Percentiles rank a stretch among this genome's conserved stretches.
These are phyloP conservation scores for Pollimyrus isidori DNA, from an alignment of 2,113 vertebrate species.

Conservation along the genomic window DNA sequence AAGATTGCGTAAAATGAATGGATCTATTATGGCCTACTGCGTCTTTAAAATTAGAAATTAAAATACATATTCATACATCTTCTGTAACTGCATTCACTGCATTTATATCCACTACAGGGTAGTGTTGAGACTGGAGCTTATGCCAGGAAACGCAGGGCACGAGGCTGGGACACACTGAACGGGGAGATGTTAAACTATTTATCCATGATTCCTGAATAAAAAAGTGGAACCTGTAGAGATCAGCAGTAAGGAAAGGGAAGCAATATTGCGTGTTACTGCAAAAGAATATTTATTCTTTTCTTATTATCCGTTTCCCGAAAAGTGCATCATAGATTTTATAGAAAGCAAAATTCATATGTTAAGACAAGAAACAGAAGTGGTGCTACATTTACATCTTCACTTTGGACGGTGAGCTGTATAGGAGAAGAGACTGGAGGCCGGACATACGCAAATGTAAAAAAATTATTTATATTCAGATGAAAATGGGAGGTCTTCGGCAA, in stretches of 20 bases:
- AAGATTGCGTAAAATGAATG: background rate
- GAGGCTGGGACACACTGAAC: background rate
- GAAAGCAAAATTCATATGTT: constrained; percentile 67
- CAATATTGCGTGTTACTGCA: constrained; percentile 32
- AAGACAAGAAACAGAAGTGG: constrained; percentile 68
- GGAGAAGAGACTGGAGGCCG: constrained; percentile 48
- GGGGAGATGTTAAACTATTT: background rate
- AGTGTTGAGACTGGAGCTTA: background rate
- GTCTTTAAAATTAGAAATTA: background rate
- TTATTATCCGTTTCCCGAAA: constrained; percentile 61
- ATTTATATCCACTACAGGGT: background rate
- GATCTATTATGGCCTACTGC: background rate
- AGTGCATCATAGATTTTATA: constrained; percentile 71
- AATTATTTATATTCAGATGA: constrained; percentile 65
- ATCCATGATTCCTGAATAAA: background rate
- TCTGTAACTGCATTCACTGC: background rate
- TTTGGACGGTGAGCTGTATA: constrained; percentile 61
- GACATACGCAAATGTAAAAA: constrained; percentile 67
- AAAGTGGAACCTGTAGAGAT: background rate
- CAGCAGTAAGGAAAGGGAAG: constrained; percentile 20
- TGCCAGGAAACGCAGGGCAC: background rate
- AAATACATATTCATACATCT: background rate
- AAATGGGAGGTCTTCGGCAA: constrained; percentile 55
- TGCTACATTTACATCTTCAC: constrained; percentile 64
- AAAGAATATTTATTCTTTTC: constrained; percentile 68